Evolutionary conservation across 2,888 invertebrate genomes (phyloP).

Genomic region (Rhogogaster chlorosoma): DNA sequence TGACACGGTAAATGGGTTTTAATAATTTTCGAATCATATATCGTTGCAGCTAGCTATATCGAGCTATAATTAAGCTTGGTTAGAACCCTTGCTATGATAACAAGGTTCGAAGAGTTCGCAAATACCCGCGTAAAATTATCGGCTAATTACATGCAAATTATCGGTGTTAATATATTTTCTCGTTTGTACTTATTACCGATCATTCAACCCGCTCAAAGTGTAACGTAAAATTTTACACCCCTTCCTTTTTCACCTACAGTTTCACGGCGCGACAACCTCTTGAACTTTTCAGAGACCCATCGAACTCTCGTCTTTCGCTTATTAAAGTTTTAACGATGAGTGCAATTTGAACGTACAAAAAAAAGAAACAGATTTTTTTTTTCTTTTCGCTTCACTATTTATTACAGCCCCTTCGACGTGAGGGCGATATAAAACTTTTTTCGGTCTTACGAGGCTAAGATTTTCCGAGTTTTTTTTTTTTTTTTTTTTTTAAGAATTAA

Average conservation of each 20-base stretch:
- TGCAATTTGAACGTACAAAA: not conserved
- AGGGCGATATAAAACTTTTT: not conserved
- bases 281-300: not conserved
- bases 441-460: not conserved
- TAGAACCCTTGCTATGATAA: not conserved
- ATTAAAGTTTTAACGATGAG: not conserved
- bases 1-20: not conserved
- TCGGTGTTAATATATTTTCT: not conserved
- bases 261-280: constrained; percentile 8
- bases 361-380: not conserved
- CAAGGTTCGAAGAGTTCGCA: not conserved
- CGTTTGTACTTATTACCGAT: constrained; percentile 4
- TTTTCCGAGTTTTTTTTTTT: not conserved
- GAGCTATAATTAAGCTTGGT: not conserved
- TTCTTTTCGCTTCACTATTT: not conserved
- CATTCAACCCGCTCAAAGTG: constrained; percentile 1
- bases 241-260: not conserved
- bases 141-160: not conserved
- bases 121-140: not conserved
- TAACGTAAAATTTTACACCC: constrained; percentile 18
- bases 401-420: not conserved
- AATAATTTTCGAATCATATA: not conserved
- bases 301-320: not conserved
- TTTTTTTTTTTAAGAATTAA: too few species aligned
- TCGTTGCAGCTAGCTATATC: not conserved